phyloP scores from a whole-genome alignment of 2,888 invertebrate species.

The Melanostoma scalare region DNA sequence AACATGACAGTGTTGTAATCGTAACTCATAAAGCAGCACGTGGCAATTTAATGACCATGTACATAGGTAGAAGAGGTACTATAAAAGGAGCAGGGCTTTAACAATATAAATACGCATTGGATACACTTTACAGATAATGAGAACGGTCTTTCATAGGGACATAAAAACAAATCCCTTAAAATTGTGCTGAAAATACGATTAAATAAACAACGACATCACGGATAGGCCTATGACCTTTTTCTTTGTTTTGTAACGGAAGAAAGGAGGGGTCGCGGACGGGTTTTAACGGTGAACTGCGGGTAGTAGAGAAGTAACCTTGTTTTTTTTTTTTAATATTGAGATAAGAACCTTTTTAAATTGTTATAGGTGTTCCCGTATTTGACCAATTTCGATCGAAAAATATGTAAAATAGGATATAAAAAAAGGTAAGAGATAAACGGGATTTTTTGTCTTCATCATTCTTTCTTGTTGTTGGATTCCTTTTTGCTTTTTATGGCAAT shows the following conservation, averaged over 20 bases:
- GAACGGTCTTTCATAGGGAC: slow-evolving; percentile 45
- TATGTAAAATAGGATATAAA: slow-evolving; percentile 46
- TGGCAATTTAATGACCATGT: slow-evolving; percentile 32
- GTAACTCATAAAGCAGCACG: slow-evolving; percentile 1
- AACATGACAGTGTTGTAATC: slow-evolving; percentile 24
- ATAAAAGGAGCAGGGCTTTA: no score
- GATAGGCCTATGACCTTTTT: slow-evolving; percentile 35
- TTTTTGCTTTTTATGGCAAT: slow-evolving; percentile 14
- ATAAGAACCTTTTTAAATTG: slow-evolving; percentile 57
- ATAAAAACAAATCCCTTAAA: slow-evolving; percentile 55
- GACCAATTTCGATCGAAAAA: slow-evolving; percentile 54
- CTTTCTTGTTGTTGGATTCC: background rate
- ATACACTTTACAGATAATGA: slow-evolving; percentile 48
- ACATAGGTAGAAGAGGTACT: background rate
- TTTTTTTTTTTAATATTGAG: slow-evolving; percentile 42
- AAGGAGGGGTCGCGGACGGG: no score
- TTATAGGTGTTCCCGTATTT: slow-evolving; percentile 52
- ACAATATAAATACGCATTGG: background rate
- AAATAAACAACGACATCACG: slow-evolving; percentile 38
- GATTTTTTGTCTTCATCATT: background rate
- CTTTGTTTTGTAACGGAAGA: background rate
- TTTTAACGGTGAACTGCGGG: background rate
- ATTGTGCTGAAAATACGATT: slow-evolving; percentile 48
- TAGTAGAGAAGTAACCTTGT: slow-evolving; percentile 3
- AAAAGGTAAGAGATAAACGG: slow-evolving; percentile 13